A percentile compares a stretch with the other conserved stretches of the same genome.
These are phyloP conservation scores for Triplophysa yarkandensis DNA, from an alignment of 2,797 vertebrate genomes.

Conservation along the genomic window DNA sequence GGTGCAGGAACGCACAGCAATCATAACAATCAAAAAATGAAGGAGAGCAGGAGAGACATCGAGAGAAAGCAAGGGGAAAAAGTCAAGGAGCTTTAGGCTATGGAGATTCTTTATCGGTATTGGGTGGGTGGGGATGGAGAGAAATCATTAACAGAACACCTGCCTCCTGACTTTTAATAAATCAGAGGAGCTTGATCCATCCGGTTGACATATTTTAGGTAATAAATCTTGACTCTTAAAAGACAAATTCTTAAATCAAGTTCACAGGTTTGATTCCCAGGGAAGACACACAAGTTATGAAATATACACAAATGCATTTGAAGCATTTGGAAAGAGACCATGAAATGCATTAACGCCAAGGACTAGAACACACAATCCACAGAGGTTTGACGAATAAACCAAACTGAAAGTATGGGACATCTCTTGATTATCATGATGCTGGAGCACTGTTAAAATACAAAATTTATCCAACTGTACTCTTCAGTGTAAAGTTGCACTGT, in stretches of 20 bases:
- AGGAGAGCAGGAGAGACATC: constrained; percentile 17
- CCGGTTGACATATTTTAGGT: background rate
- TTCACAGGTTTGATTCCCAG: background rate
- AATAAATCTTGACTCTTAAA: background rate
- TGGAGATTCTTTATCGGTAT: constrained; percentile 50
- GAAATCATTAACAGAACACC: constrained; percentile 75
- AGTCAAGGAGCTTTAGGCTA: constrained; percentile 38
- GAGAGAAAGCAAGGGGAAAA: constrained; percentile 34
- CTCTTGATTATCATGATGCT: no score
- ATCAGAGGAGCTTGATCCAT: constrained; percentile 57
- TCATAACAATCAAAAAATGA: constrained; percentile 68
- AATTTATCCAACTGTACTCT: no score
- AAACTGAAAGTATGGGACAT: no score
- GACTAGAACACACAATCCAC: no score
- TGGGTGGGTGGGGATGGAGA: constrained; percentile 52
- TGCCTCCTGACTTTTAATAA: constrained; percentile 72
- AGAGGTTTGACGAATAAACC: no score
- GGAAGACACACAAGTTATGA: background rate
- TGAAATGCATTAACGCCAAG: no score
- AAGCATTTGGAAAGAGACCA: no score
- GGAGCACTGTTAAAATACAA: no score
- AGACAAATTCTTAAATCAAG: background rate
- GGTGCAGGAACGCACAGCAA: constrained; percentile 69
- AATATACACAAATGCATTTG: no score
- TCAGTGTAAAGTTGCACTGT: no score